Evolutionary conservation across 2,888 invertebrate species (phyloP).

Genomic region (Baronia brevicornis): DNA sequence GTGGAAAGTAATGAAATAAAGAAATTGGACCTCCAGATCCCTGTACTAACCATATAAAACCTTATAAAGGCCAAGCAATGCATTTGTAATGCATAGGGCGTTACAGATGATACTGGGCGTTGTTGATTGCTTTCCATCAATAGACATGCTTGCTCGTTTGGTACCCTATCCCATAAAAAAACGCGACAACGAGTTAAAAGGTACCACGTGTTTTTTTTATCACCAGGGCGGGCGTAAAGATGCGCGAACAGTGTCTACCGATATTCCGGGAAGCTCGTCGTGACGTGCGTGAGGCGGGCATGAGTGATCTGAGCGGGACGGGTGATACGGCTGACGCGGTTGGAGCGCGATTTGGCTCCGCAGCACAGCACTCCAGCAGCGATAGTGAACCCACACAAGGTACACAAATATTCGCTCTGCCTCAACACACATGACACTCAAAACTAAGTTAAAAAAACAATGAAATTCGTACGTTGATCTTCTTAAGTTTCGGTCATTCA

Average conservation of each 20-base stretch:
- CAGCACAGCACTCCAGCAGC: slow-evolving; percentile 22
- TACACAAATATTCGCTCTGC: no score
- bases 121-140: background rate
- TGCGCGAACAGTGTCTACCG: slow-evolving; percentile 90
- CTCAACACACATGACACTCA: no score
- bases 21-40: no score
- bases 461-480: no score
- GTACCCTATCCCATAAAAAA: background rate
- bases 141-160: no score
- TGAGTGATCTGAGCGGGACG: slow-evolving; percentile 45
- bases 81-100: no score
- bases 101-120: no score
- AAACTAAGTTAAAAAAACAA: background rate
- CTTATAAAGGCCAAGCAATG: no score
- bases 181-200: background rate
- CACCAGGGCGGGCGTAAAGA: slow-evolving; percentile 85
- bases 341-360: slow-evolving; percentile 17
- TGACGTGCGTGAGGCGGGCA: slow-evolving; percentile 80
- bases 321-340: slow-evolving; percentile 29
- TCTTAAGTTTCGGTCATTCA: no score
- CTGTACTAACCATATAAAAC: no score
- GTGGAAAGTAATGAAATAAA: no score
- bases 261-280: slow-evolving; percentile 87
- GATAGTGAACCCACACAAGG: slow-evolving; percentile 35
- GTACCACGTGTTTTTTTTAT: background rate